A percentile compares a stretch with the other conserved stretches of the same genome.
Conservation (phyloP, 2,113 vertebrate genomes). For the Myiopsitta monachus region DNA sequence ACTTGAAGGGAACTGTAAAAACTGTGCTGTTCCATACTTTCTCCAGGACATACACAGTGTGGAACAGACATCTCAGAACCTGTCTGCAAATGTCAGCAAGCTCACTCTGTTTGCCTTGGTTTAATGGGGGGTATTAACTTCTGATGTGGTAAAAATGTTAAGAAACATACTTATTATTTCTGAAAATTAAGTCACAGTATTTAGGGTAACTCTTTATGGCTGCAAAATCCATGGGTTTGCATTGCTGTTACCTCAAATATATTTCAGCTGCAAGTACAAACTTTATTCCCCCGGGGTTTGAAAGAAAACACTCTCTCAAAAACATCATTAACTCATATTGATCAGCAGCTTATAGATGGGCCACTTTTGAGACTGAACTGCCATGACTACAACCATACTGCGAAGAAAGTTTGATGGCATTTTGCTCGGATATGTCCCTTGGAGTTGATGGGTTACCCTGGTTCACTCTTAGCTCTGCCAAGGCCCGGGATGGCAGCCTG, state of each 20-base stretch:
- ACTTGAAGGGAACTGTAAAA: neutral
- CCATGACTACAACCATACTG: neutral
- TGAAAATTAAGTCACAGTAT: neutral
- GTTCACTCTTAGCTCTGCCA: neutral
- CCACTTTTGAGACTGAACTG: neutral
- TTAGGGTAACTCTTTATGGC: neutral
- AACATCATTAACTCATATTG: neutral
- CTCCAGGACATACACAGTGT: neutral
- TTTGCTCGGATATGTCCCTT: accelerated
- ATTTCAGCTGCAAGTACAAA: neutral
- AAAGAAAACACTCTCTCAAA: neutral
- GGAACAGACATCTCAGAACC: neutral
- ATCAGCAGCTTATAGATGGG: neutral
- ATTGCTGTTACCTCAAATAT: neutral
- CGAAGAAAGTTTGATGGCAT: neutral
- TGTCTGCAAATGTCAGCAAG: neutral
- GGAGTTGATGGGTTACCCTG: neutral
- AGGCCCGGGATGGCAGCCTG: neutral
- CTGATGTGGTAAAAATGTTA: neutral
- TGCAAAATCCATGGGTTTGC: neutral
- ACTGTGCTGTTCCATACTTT: neutral
- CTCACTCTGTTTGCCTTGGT: neutral
- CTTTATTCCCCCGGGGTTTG: neutral
- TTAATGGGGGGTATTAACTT: neutral
- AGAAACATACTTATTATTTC: neutral